Percentiles rank a stretch among this genome's conserved stretches.
Evolutionary conservation across 2,797 vertebrate genomes (phyloP).

Genomic region (Sternotherus odoratus): DNA sequence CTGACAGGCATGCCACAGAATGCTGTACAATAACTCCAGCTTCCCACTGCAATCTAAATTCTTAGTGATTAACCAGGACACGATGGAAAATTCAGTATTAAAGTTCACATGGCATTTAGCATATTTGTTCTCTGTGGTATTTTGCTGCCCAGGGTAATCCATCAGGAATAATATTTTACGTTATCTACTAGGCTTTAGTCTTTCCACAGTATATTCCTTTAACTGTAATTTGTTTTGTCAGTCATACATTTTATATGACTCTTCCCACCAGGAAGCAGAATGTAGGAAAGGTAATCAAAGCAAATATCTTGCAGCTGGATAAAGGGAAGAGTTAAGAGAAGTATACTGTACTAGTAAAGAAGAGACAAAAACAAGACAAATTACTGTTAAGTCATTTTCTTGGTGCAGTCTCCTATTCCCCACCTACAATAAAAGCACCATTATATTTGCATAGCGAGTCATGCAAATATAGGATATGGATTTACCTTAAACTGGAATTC

Average conservation of each 20-base stretch:
- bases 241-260: accelerated
- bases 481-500: background rate
- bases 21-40: accelerated
- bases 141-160: background rate
- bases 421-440: background rate
- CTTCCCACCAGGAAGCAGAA: background rate
- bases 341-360: no score
- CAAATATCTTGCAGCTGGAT: background rate
- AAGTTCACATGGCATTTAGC: accelerated
- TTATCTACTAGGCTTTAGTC: background rate
- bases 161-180: background rate
- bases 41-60: accelerated
- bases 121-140: accelerated
- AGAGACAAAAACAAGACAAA: background rate
- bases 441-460: background rate
- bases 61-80: accelerated
- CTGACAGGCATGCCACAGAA: background rate
- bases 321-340: background rate
- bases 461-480: background rate
- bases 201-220: background rate
- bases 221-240: background rate
- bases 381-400: background rate
- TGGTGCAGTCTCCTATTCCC: background rate
- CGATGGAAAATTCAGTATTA: accelerated
- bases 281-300: background rate